Evolutionary conservation across 1,140 invertebrate genomes (phyloP).

Genomic region (Rhynchophorus ferrugineus): DNA sequence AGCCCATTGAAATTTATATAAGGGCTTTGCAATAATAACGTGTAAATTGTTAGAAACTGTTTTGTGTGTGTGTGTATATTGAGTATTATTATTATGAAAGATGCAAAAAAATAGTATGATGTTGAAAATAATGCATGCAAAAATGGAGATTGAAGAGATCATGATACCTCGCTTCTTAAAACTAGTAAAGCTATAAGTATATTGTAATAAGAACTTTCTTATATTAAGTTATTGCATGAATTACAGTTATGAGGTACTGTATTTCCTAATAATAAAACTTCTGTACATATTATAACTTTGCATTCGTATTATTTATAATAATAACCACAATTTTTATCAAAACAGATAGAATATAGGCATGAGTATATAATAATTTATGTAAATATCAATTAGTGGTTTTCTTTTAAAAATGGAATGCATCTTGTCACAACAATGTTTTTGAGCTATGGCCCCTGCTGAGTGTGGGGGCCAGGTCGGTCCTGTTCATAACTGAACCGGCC

Average conservation of each 20-base stretch:
- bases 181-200: slow-evolving; percentile 41
- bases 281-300: slow-evolving; percentile 43
- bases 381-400: slow-evolving; percentile 38
- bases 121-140: slow-evolving; percentile 7
- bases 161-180: slow-evolving; percentile 40
- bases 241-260: slow-evolving; percentile 45
- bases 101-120: slow-evolving; percentile 2
- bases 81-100: too few relatives aligned
- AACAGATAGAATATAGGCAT: slow-evolving; percentile 42
- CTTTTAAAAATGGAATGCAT: slow-evolving; percentile 41
- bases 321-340: slow-evolving; percentile 43
- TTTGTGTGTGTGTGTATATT: too few relatives aligned
- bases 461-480: slow-evolving; percentile 27
- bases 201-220: slow-evolving; percentile 43
- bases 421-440: slow-evolving; percentile 43
- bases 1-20: too few relatives aligned
- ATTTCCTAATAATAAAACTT: slow-evolving; percentile 44
- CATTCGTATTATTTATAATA: slow-evolving; percentile 40
- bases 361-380: slow-evolving; percentile 41
- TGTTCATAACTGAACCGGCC: slow-evolving; percentile 28
- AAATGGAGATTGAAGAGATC: slow-evolving; percentile 29
- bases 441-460: slow-evolving; percentile 37
- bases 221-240: slow-evolving; percentile 45
- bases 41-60: too few relatives aligned
- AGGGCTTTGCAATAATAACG: too few relatives aligned